Evolutionary conservation across 2,113 vertebrate genomes (phyloP).

Genomic region (Setophaga kirtlandii): DNA sequence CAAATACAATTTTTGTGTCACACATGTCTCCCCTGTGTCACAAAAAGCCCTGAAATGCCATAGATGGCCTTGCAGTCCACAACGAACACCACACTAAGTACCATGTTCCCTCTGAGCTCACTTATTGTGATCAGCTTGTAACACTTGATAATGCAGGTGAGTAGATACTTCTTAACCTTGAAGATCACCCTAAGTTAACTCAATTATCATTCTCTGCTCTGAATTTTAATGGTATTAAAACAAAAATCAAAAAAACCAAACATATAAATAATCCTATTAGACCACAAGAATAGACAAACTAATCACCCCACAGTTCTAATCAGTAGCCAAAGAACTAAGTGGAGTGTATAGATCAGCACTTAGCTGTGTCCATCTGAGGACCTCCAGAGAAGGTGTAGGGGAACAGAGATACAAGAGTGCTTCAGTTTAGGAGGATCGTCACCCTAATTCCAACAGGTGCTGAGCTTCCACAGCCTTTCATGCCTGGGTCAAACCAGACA

Average conservation of each 20-base stretch:
- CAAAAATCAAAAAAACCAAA: not conserved
- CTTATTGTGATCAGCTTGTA: not conserved
- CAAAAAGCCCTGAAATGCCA: not conserved
- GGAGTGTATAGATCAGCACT: constrained; percentile 45
- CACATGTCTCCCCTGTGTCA: not conserved
- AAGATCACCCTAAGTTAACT: not conserved
- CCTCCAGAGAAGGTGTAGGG: not conserved
- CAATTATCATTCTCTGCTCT: not conserved
- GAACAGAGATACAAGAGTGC: not conserved
- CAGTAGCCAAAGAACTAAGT: constrained; percentile 65
- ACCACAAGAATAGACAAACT: not conserved
- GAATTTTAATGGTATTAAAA: not conserved
- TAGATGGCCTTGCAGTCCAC: not conserved
- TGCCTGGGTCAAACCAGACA: not conserved
- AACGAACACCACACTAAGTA: not conserved
- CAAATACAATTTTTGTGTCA: not conserved
- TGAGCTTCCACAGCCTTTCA: not conserved
- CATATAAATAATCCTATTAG: not conserved
- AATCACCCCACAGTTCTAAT: constrained; percentile 72
- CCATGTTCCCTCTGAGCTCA: not conserved
- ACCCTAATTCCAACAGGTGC: not conserved
- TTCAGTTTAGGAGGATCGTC: not conserved
- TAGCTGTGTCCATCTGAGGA: constrained; percentile 31
- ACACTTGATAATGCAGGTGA: not conserved
- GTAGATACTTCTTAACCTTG: not conserved